phyloP scores from a whole-genome alignment of 2,113 vertebrate species.

The Gasterosteus nipponicus region DNA sequence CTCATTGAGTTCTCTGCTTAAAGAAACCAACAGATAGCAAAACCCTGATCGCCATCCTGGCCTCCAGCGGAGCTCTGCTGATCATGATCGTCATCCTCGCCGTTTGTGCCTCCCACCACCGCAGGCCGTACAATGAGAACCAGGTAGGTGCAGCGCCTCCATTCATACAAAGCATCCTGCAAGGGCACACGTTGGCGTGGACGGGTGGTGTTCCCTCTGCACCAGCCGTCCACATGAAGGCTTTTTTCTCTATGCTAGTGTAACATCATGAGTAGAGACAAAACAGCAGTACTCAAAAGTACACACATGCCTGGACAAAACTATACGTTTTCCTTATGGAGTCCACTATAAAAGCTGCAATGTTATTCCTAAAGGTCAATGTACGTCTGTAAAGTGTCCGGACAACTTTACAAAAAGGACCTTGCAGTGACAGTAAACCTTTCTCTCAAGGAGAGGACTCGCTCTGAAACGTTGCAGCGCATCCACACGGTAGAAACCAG shows the following conservation, averaged over 20 bases:
- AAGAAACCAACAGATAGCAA: constrained; percentile 59
- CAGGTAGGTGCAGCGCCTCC: constrained; percentile 64
- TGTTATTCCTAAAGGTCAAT: neutral
- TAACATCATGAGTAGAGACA: neutral
- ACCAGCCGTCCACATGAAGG: neutral
- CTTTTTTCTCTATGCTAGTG: neutral
- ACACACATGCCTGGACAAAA: neutral
- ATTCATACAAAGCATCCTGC: neutral
- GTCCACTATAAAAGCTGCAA: too few relatives aligned
- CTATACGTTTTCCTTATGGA: too few relatives aligned
- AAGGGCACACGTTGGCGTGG: neutral
- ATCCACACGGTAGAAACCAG: too few relatives aligned
- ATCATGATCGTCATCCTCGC: constrained; percentile 74
- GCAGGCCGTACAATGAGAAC: constrained; percentile 76
- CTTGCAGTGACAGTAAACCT: neutral
- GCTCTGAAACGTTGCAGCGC: too few relatives aligned
- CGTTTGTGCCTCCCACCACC: constrained; percentile 73
- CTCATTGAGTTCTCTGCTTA: neutral
- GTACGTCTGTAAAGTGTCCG: neutral
- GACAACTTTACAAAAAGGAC: neutral
- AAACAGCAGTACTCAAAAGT: neutral
- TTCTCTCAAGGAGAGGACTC: too few relatives aligned
- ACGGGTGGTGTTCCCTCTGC: neutral
- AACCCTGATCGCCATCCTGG: constrained; percentile 77
- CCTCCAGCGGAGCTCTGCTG: constrained; percentile 75